Evolutionary conservation across 2,797 vertebrate genomes (phyloP).

Genomic region (Anguilla pacifica): DNA sequence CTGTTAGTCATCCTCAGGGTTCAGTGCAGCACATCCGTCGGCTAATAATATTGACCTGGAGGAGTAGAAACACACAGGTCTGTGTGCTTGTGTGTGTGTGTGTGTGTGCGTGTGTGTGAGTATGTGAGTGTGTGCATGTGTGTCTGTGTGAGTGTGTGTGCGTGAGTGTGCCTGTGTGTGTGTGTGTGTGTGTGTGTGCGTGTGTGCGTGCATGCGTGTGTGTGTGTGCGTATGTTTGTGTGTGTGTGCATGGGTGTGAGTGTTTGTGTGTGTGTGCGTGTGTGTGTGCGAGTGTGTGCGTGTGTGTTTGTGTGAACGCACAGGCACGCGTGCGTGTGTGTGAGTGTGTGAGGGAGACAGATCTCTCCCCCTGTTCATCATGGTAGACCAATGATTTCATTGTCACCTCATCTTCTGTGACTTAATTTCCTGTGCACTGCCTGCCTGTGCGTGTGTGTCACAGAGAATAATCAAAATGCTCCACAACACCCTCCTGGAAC

Average conservation of each 20-base stretch:
- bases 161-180: too few species aligned
- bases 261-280: not conserved
- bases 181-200: not conserved
- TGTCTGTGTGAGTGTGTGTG: too few species aligned
- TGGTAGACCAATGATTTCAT: not conserved
- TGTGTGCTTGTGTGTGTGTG: not conserved
- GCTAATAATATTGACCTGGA: slow-evolving; percentile 14
- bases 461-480: not conserved
- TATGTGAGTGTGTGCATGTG: not conserved
- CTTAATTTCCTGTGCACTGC: not conserved
- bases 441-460: not conserved
- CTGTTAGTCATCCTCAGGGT: not conserved
- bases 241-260: not conserved
- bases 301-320: too few species aligned
- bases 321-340: too few species aligned
- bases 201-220: not conserved
- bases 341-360: not conserved
- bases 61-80: not conserved
- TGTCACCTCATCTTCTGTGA: not conserved
- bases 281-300: too few species aligned
- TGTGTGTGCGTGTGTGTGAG: not conserved
- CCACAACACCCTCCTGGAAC: not conserved
- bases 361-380: not conserved
- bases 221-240: not conserved
- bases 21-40: not conserved